phyloP scores from a whole-genome alignment of 2,888 invertebrate genomes.

The Mythimna ferrago region DNA sequence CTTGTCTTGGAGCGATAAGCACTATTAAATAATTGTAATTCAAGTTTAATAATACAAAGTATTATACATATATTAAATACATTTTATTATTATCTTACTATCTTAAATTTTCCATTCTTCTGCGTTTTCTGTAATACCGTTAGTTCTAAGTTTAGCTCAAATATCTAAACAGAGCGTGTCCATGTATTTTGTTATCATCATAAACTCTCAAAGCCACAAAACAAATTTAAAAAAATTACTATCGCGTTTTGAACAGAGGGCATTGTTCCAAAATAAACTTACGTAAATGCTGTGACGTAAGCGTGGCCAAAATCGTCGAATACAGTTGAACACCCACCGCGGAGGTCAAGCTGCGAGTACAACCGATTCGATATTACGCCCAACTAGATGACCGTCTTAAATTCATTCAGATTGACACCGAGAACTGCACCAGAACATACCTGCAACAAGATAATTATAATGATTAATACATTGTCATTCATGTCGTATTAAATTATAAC shows the following conservation, averaged over 20 bases:
- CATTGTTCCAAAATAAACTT: slow-evolving; percentile 73
- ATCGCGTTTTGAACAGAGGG: slow-evolving; percentile 63
- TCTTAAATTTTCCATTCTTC: slow-evolving; percentile 30
- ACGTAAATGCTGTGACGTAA: slow-evolving; percentile 72
- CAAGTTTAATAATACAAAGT: slow-evolving; percentile 15
- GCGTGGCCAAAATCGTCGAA: slow-evolving; percentile 51
- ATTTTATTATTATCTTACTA: slow-evolving; percentile 16
- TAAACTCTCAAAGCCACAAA: slow-evolving; percentile 36
- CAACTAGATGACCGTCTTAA: slow-evolving; percentile 50
- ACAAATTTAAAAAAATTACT: slow-evolving; percentile 29
- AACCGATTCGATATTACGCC: slow-evolving; percentile 39
- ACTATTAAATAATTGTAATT: slow-evolving; percentile 34
- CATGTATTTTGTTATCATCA: slow-evolving; percentile 23
- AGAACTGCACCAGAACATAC: slow-evolving; percentile 67
- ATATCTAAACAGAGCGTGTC: slow-evolving; percentile 32
- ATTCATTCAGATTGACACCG: slow-evolving; percentile 47
- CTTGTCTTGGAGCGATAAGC: slow-evolving; percentile 28
- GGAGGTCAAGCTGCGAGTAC: slow-evolving; percentile 51
- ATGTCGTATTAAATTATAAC: neutral
- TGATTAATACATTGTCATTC: slow-evolving; percentile 12
- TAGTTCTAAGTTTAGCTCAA: slow-evolving; percentile 3
- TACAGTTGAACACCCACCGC: slow-evolving; percentile 36
- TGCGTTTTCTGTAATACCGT: neutral
- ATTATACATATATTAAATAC: neutral
- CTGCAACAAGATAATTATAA: slow-evolving; percentile 68